Base-by-base conservation (phyloP, 92 coral and sea anemone genomes). In the Heliopora coerulea region DNA sequence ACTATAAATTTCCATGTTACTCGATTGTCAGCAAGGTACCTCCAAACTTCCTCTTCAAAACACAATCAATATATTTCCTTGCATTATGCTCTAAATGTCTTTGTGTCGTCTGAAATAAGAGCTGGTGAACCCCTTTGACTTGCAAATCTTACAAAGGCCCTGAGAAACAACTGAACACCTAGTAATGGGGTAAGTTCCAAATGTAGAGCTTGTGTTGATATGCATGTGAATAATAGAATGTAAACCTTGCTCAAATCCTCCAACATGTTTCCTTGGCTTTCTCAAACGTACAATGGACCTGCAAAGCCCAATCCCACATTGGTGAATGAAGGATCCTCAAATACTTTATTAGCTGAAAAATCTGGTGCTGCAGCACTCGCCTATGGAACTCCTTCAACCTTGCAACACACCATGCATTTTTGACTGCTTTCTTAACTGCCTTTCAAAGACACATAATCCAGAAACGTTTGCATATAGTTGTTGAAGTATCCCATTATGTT, bases 61-160 rank as follows among this genome's bases (percentile, higher is more conserved):
- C 41, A 39, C 25, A 79, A 66, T 56, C 14, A 25, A 17, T 21
- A 54, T 10, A 68, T 42, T 25, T 79, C 78, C 49, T 44, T 79
- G 33, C 68, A 65, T 37, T 66, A 54, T 17, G 57, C n/a, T n/a
- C n/a, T n/a, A n/a, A n/a, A n/a, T n/a, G n/a, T n/a, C n/a, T n/a
- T n/a, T n/a, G 68, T 77, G 62, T 79, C 58, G 41, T 68, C 83
- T 26, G 83, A 79, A 31, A 79, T 41, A 11, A 79, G 31, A 39
- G 72, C 5, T 37, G 42, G 42, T 37, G 12, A 37, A 37, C 42
- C 42, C 11, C 42, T 37, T 4, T 11, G 42, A 11, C 42, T 37
- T 37, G 42, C 4, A 11, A 37, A 37, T 11, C 42, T 37, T 37
- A 67, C 37, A 39, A 79, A 79, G 15, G 83, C 78, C 42, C 26